Conservation (phyloP, 2,888 invertebrate genomes). For the Cerastis leucographa region DNA sequence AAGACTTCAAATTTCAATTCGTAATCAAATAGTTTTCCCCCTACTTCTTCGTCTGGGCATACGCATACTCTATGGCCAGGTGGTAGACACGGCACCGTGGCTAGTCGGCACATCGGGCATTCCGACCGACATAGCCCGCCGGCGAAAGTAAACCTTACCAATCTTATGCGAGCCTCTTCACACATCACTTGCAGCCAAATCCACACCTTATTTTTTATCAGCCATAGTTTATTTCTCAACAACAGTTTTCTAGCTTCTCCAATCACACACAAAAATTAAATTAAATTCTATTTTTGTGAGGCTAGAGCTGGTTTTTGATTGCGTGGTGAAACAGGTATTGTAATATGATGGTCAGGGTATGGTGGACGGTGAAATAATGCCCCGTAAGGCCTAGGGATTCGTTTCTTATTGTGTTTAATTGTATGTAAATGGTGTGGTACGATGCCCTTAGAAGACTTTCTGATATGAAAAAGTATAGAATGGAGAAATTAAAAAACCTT, state of each 20-base stretch:
- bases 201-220: background rate
- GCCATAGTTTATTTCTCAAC: slow-evolving; percentile 29
- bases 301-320: slow-evolving; percentile 36
- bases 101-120: slow-evolving; percentile 86
- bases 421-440: slow-evolving; percentile 66
- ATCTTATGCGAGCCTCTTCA: slow-evolving; percentile 68
- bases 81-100: slow-evolving; percentile 81
- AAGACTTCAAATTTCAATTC: background rate
- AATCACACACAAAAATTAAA: background rate
- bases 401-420: slow-evolving; percentile 70
- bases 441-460: slow-evolving; percentile 62
- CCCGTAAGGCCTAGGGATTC: slow-evolving; percentile 69
- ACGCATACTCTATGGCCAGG: slow-evolving; percentile 72
- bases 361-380: slow-evolving; percentile 64
- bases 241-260: slow-evolving; percentile 21
- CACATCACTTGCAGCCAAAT: slow-evolving; percentile 26
- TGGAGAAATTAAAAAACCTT: slow-evolving; percentile 25
- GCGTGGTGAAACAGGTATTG: slow-evolving; percentile 41
- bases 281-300: background rate
- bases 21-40: background rate
- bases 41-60: slow-evolving; percentile 43
- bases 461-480: slow-evolving; percentile 38
- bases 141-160: slow-evolving; percentile 88
- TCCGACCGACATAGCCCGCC: slow-evolving; percentile 84
- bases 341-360: slow-evolving; percentile 64